Base-by-base conservation (phyloP, 92 coral and sea anemone genomes). In the Blastomussa wellsi region DNA sequence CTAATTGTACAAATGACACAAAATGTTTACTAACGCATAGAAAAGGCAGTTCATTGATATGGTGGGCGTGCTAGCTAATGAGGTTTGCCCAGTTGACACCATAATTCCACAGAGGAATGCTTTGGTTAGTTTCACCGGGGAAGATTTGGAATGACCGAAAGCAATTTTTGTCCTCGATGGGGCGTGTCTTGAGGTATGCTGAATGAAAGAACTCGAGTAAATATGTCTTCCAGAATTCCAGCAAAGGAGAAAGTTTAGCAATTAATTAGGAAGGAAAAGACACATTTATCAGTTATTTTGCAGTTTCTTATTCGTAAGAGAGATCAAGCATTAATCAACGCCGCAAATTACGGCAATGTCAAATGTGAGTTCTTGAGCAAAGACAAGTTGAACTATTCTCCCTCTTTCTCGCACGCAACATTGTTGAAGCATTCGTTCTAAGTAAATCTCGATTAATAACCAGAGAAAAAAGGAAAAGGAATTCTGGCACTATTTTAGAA, bases 1-100 rank as follows among this genome's bases (percentile, higher is more conserved):
- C 77, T 52, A 67, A 69, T 83, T 78, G 83, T 85, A 77, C 48
- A 85, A 78, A 41, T 85, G 83, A 77, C 88, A 77, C 72, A 84
- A 37, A 42, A 31, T 84, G 83, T 84, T 84, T 84, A 84, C 83
- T 42, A 70, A 77, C 38, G 77, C 83, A 65, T 74, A 52, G 48
- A 67, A 55, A 22, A 47, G 49, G 81, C 73, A 51, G 62, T 26
- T 41, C 64, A 52, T 53, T 75, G 82, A 72, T 60, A 29, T 73
- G 20, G 87, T 51, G 64, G 81, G 87, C 87, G 74, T 83, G 81
- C 37, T 62, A 13, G 57, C 53, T 29, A 57, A 71, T 74, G 60
- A 47, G 38, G 62, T 33, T 83, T 75, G 72, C 11, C 79, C 72
- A 39, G 70, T 83, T 59, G 80, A 74, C 57, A 32, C 78, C 3